phyloP scores from a whole-genome alignment of 2,888 invertebrate species.

The Nasonovia ribisnigri region DNA sequence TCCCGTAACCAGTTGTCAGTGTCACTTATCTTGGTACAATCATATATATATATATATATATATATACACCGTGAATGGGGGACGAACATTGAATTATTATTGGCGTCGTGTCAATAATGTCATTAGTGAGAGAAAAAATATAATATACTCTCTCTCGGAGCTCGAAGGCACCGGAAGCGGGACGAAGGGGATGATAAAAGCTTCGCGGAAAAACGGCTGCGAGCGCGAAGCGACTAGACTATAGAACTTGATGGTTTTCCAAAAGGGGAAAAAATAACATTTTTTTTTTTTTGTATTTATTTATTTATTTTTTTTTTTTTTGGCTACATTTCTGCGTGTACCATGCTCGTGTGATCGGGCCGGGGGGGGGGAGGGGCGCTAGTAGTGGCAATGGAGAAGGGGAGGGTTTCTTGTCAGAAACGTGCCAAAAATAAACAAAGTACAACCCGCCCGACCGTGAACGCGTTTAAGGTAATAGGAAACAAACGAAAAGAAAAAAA shows the following conservation, averaged over 20 bases:
- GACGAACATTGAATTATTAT: constrained; percentile 15
- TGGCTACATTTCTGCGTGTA: constrained; percentile 36
- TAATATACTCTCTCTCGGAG: background rate
- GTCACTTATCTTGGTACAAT: background rate
- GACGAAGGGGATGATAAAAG: background rate
- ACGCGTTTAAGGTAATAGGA: constrained; percentile 41
- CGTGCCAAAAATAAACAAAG: constrained; percentile 62
- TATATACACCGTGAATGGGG: background rate
- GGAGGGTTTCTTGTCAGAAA: constrained; percentile 30
- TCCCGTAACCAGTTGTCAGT: background rate
- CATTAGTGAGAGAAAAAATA: background rate
- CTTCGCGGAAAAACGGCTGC: background rate
- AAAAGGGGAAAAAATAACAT: constrained; percentile 35
- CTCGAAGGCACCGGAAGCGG: background rate
- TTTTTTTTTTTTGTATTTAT: background rate
- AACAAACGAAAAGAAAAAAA: background rate
- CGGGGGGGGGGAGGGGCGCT: background rate
- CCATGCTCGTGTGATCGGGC: background rate
- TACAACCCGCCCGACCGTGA: constrained; percentile 20
- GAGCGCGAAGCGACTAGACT: background rate
- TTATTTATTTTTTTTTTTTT: constrained; percentile 12
- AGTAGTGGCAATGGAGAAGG: too few species aligned
- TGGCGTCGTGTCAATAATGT: constrained; percentile 48
- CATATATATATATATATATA: background rate
- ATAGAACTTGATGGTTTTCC: constrained; percentile 49